Percentiles rank a stretch among this genome's conserved stretches.
phyloP scores from a whole-genome alignment of 2,797 vertebrate species.

The Schizothorax lantsangensis region DNA sequence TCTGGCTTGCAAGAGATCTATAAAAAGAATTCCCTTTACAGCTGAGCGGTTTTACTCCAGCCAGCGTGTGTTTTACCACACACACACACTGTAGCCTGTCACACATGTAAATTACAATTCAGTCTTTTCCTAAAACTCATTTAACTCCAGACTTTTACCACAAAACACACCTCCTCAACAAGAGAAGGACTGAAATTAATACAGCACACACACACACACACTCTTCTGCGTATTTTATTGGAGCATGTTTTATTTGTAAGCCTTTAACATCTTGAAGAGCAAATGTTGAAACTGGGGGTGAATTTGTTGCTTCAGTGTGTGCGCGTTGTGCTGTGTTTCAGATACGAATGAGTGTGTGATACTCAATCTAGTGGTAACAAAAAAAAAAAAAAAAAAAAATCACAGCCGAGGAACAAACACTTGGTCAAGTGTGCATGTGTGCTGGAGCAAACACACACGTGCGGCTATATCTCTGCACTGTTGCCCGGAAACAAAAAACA shows the following conservation, averaged over 20 bases:
- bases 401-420: slow-evolving; percentile 49
- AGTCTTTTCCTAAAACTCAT: slow-evolving; percentile 5
- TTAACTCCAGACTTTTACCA: neutral
- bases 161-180: neutral
- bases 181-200: neutral
- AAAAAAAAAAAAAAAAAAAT: slow-evolving; percentile 21
- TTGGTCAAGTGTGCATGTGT: slow-evolving; percentile 27
- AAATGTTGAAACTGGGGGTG: slow-evolving; percentile 13
- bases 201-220: slow-evolving; percentile 1
- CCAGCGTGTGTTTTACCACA: slow-evolving; percentile 4
- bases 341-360: slow-evolving; percentile 54
- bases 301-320: slow-evolving; percentile 14
- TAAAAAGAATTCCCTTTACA: slow-evolving; percentile 62
- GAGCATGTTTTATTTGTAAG: neutral
- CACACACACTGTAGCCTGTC: neutral
- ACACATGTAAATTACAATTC: slow-evolving; percentile 19
- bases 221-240: slow-evolving; percentile 4
- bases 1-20: slow-evolving; percentile 56
- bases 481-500: slow-evolving; percentile 50
- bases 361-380: slow-evolving; percentile 49
- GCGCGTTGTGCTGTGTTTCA: slow-evolving; percentile 45
- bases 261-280: slow-evolving; percentile 8
- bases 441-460: slow-evolving; percentile 23
- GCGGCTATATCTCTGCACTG: slow-evolving; percentile 43
- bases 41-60: slow-evolving; percentile 48